Evolutionary conservation across 2,797 vertebrate genomes (phyloP).

Genomic region (Heliangelus exortis): DNA sequence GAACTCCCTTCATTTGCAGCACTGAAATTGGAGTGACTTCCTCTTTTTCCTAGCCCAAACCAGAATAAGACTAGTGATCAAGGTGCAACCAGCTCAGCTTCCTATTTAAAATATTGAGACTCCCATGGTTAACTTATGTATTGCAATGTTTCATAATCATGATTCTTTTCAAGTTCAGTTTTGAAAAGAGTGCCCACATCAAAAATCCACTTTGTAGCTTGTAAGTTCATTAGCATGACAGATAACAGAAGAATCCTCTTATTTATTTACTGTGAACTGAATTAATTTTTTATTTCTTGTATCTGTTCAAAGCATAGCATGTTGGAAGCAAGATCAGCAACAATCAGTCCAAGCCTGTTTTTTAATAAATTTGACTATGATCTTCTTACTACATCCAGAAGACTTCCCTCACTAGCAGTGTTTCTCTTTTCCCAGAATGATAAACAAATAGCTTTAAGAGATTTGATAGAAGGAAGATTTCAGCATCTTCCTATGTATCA

Average conservation of each 20-base stretch:
- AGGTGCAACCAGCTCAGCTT: neutral
- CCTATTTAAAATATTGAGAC: neutral
- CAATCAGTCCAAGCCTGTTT: neutral
- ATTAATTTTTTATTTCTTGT: neutral
- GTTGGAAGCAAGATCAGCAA: neutral
- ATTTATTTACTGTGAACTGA: neutral
- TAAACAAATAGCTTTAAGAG: conserved; percentile 12
- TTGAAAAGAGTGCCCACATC: neutral
- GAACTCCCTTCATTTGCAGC: neutral
- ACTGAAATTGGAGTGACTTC: neutral
- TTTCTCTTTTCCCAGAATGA: neutral
- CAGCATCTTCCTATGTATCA: neutral
- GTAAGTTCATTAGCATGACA: neutral
- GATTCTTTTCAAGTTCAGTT: neutral
- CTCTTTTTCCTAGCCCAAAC: neutral
- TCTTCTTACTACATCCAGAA: neutral
- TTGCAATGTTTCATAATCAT: neutral
- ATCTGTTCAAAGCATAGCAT: neutral
- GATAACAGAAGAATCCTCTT: neutral
- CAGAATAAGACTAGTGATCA: neutral
- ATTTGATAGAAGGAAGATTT: neutral
- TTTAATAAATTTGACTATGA: neutral
- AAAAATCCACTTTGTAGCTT: neutral
- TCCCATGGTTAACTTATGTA: neutral
- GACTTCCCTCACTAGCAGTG: neutral